A percentile compares a stretch with the other conserved stretches of the same genome.
Evolutionary conservation across 2,113 vertebrate genomes (phyloP).

Genomic region (Galbula dea): DNA sequence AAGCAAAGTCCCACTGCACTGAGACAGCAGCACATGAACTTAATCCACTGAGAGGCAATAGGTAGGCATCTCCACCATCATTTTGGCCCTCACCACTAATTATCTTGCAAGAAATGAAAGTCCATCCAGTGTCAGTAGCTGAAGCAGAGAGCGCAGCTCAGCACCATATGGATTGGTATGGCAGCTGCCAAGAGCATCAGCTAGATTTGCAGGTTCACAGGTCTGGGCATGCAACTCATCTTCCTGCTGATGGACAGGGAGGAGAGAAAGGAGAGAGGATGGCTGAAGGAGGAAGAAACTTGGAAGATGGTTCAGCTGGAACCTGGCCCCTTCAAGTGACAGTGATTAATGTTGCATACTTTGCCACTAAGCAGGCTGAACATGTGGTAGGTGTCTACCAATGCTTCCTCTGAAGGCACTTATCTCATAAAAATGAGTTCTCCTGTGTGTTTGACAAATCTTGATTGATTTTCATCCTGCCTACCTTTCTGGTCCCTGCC

Average conservation of each 20-base stretch:
- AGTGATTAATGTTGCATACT: constrained; percentile 12
- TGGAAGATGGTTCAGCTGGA: neutral
- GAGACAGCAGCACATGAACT: neutral
- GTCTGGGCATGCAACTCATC: neutral
- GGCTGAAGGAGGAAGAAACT: neutral
- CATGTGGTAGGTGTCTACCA: constrained; percentile 22
- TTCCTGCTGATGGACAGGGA: neutral
- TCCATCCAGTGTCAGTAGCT: neutral
- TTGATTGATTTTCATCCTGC: constrained; percentile 44
- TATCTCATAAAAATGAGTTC: constrained; percentile 30
- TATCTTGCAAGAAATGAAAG: neutral
- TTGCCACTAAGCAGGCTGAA: constrained; percentile 23
- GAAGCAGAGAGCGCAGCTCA: neutral
- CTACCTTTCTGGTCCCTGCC: neutral
- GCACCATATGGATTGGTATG: rapidly evolving
- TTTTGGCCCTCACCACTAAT: neutral
- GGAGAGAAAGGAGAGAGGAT: neutral
- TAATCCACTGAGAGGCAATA: neutral
- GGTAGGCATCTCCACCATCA: neutral
- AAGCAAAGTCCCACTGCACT: neutral
- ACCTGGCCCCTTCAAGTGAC: neutral
- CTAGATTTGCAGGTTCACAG: neutral
- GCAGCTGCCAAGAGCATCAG: neutral
- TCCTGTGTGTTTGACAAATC: constrained; percentile 1
- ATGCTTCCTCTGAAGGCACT: constrained; percentile 10